Percentiles rank a stretch among this genome's conserved stretches.
Evolutionary conservation across 1,140 invertebrate species (phyloP).

Genomic region (Littorina saxatilis): DNA sequence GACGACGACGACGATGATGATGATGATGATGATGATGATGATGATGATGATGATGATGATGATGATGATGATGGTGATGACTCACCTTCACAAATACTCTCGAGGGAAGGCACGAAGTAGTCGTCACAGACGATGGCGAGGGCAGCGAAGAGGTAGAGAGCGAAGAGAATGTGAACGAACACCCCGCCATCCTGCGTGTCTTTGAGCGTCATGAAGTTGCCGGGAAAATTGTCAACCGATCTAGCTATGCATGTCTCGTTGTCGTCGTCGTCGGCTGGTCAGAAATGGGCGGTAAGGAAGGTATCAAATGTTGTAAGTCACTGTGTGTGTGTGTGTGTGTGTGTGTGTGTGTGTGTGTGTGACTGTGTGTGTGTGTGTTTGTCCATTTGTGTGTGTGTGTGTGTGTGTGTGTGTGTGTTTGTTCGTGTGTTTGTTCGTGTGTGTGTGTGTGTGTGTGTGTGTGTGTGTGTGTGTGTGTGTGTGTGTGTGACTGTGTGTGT

Average conservation of each 20-base stretch:
- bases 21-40: constrained; percentile 18
- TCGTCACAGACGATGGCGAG: constrained; percentile 74
- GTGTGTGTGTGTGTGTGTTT: constrained; percentile 25
- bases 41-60: background rate
- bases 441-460: constrained; percentile 16
- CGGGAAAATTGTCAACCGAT: constrained; percentile 70
- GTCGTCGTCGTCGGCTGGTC: constrained; percentile 1
- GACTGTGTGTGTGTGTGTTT: constrained; percentile 22
- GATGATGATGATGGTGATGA: background rate
- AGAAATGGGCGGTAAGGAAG: too few relatives aligned
- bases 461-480: constrained; percentile 14
- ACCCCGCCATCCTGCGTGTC: constrained; percentile 73
- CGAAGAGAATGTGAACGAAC: constrained; percentile 74
- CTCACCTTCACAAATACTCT: constrained; percentile 69
- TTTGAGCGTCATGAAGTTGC: constrained; percentile 71
- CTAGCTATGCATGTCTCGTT: constrained; percentile 42
- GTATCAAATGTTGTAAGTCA: too few relatives aligned
- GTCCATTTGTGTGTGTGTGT: constrained; percentile 19
- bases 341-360: constrained; percentile 19
- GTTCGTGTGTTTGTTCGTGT: constrained; percentile 17
- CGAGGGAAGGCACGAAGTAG: constrained; percentile 73
- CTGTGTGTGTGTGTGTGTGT: constrained; percentile 4
- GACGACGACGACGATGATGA: constrained; percentile 7
- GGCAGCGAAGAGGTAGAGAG: constrained; percentile 75
- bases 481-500: background rate